These are phyloP conservation scores for Trissolcus basalis DNA, from an alignment of 1,140 invertebrate species.

Conservation along the genomic window DNA sequence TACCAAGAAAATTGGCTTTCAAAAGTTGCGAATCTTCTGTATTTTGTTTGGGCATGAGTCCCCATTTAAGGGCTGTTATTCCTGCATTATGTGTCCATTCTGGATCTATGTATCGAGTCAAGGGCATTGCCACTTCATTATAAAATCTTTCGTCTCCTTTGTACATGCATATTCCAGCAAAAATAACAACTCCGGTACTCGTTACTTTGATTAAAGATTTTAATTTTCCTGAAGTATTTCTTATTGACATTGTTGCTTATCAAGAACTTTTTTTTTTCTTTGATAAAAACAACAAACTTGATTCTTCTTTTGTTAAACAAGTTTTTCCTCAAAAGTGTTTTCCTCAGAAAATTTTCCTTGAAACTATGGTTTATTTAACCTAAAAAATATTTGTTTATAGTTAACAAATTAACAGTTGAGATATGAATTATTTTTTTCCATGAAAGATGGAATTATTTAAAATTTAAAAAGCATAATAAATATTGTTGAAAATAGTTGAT, in stretches of 20 bases:
- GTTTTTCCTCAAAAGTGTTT: too few species aligned
- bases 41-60: slow-evolving; percentile 79
- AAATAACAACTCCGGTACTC: slow-evolving; percentile 76
- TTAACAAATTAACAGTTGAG: too few species aligned
- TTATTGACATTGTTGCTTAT: not conserved
- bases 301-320: too few species aligned
- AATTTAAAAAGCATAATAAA: too few species aligned
- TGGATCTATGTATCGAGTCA: slow-evolving; percentile 81
- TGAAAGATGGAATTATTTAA: too few species aligned
- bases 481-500: too few species aligned
- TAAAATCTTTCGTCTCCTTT: slow-evolving; percentile 88
- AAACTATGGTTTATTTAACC: too few species aligned
- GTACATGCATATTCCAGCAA: slow-evolving; percentile 80
- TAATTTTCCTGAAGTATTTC: not conserved
- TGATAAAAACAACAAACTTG: too few species aligned
- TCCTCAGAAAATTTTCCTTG: too few species aligned
- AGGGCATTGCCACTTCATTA: slow-evolving; percentile 82
- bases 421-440: too few species aligned
- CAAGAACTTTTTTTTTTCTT: too few species aligned
- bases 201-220: slow-evolving; percentile 66
- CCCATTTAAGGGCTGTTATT: slow-evolving; percentile 84
- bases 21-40: slow-evolving; percentile 80
- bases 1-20: slow-evolving; percentile 82
- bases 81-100: slow-evolving; percentile 88
- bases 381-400: too few species aligned